Base-by-base conservation (phyloP, 2,888 invertebrate species). In the Heteromyza rotundicornis region DNA sequence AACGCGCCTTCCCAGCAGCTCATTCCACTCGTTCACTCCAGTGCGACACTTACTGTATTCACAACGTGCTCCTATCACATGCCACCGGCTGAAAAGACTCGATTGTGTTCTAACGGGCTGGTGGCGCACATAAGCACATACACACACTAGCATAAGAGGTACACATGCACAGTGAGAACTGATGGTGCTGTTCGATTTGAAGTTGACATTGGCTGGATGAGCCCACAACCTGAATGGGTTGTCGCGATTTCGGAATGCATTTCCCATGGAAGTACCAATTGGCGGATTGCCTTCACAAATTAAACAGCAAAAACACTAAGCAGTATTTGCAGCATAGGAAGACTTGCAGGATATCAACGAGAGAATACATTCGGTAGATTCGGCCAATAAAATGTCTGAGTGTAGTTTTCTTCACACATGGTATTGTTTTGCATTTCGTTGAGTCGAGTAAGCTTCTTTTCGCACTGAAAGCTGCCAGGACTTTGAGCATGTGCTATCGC, bases 371-470 rank as follows among this genome's bases (percentile, higher is more conserved):
- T n/a, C n/a, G n/a, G n/a, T n/a, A n/a, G n/a, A n/a, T n/a, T 50
- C 10, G 50, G 1, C 14, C 3, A 24, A 8, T n/a, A 16, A 24
- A 8, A 52, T 27, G 14, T 55, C 14, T 22, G 54, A 20, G 65
- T 64, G 66, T 64, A 62, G 24, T 19, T 52, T 57, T 62, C 55
- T 53, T 59, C 60, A 60, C 58, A 66, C 59, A 65, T 61, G 57
- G 52, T 59, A 63, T 66, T 67, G 64, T 66, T 63, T 68, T 68
- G 64, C 64, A 67, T 65, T 65, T 55, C 60, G 57, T 57, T 63
- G 64, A 64, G 62, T 63, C 59, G 62, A 66, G 55, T 65, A 64
- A 64, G 64, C 64, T 66, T 64, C 64, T 65, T 64, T 61, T 24
- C 51, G 51, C 32, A 55, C 59, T 63, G 59, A 60, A 60, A 60